Percentiles rank a stretch among this genome's conserved stretches.
Conservation (phyloP, 2,888 invertebrate species). For the Agrochola lychnidis region DNA sequence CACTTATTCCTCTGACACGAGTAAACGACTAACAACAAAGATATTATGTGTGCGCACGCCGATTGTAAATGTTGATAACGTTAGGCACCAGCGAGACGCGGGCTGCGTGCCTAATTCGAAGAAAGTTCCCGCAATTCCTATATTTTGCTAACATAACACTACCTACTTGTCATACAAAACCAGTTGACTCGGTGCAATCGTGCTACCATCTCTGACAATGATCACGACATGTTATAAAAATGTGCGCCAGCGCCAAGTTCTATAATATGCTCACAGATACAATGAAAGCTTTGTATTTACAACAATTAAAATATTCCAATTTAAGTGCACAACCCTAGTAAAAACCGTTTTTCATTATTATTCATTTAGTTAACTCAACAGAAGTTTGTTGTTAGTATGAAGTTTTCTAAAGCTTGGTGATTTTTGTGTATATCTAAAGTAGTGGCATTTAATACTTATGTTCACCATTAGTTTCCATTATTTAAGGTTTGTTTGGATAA, state of each 20-base stretch:
- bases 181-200: slow-evolving; percentile 63
- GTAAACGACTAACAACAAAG: slow-evolving; percentile 61
- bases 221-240: slow-evolving; percentile 67
- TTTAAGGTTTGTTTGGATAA: neutral
- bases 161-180: slow-evolving; percentile 65
- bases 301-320: neutral
- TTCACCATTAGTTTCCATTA: neutral
- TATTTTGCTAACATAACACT: slow-evolving; percentile 67
- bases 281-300: slow-evolving; percentile 20
- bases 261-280: slow-evolving; percentile 15
- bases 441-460: neutral
- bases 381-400: neutral
- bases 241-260: slow-evolving; percentile 34
- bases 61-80: slow-evolving; percentile 71
- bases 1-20: slow-evolving; percentile 50
- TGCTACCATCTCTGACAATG: slow-evolving; percentile 61
- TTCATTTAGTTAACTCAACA: neutral
- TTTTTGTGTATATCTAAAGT: neutral
- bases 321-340: slow-evolving; percentile 3
- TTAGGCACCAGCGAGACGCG: slow-evolving; percentile 67
- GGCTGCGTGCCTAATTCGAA: slow-evolving; percentile 72
- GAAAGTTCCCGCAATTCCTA: slow-evolving; percentile 72
- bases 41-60: slow-evolving; percentile 59
- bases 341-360: neutral
- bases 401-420: neutral